These are phyloP conservation scores for Sebastolobus alascanus DNA, from an alignment of 2,797 vertebrate species.

Conservation along the genomic window DNA sequence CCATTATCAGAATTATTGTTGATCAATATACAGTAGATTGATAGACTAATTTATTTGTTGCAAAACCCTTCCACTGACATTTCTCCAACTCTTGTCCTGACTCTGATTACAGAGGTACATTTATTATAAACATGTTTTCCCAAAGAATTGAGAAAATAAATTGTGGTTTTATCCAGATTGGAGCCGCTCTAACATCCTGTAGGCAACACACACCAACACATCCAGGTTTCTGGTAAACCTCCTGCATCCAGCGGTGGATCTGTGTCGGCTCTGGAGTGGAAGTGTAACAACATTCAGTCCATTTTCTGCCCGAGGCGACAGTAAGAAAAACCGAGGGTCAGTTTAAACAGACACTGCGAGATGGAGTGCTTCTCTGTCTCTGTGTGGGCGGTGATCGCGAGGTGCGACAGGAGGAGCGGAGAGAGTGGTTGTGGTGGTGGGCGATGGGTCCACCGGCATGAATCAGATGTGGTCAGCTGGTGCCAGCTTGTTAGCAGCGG, in stretches of 20 bases:
- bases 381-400: slow-evolving; percentile 32
- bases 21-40: no score
- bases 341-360: slow-evolving; percentile 26
- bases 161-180: neutral
- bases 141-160: neutral
- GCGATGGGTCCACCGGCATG: neutral
- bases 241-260: slow-evolving; percentile 13
- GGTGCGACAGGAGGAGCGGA: slow-evolving; percentile 8
- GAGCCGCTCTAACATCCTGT: neutral
- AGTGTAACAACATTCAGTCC: neutral
- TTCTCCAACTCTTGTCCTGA: neutral
- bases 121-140: neutral
- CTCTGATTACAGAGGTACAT: no score
- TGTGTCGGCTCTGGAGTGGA: slow-evolving; percentile 9
- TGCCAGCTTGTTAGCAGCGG: neutral
- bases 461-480: slow-evolving; percentile 31
- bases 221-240: neutral
- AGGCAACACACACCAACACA: neutral
- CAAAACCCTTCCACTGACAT: neutral
- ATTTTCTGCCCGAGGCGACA: slow-evolving; percentile 19
- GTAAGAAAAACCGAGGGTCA: slow-evolving; percentile 19
- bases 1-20: no score
- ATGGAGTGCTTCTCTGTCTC: slow-evolving; percentile 3
- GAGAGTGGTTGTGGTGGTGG: slow-evolving; percentile 21
- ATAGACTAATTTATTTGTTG: no score